Conservation (phyloP, 2,888 invertebrate genomes). For the Meiosimyza platycephala region DNA sequence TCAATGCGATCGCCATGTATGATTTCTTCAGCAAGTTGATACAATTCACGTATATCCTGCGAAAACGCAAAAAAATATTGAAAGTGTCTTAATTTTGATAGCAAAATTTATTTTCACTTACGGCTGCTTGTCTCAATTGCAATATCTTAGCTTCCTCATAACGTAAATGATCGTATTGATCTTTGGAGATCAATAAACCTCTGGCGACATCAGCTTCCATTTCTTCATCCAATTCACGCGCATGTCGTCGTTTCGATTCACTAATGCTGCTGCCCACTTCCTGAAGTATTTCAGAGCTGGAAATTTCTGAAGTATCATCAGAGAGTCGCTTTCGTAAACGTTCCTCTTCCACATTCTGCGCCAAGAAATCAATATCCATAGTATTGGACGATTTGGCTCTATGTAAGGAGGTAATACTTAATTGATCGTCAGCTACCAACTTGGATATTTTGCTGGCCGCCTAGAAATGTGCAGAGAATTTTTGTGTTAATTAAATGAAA, state of each 20-base stretch:
- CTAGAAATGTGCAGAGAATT: conserved; percentile 22
- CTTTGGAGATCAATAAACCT: conserved; percentile 69
- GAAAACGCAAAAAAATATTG: conserved; percentile 43
- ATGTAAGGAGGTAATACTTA: too few species aligned
- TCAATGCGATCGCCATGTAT: conserved; percentile 68
- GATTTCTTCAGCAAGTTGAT: conserved; percentile 71
- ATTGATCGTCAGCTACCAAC: neutral
- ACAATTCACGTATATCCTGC: conserved; percentile 73
- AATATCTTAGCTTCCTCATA: conserved; percentile 71
- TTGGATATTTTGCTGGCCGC: conserved; percentile 32
- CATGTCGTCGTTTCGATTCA: conserved; percentile 55
- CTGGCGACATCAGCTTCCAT: conserved; percentile 60
- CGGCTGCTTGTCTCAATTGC: conserved; percentile 69
- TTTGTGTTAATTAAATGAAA: neutral
- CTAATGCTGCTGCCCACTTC: conserved; percentile 56
- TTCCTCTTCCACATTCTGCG: conserved; percentile 29
- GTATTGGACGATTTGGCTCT: too few species aligned
- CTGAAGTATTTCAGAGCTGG: conserved; percentile 50
- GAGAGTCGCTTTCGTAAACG: conserved; percentile 37
- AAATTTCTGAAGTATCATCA: conserved; percentile 58
- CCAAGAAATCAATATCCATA: neutral
- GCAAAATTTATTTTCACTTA: conserved; percentile 48
- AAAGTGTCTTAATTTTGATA: neutral
- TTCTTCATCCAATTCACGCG: conserved; percentile 54
- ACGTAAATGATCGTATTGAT: conserved; percentile 70